phyloP scores from a whole-genome alignment of 2,113 vertebrate genomes.

The Eubucco bourcierii region DNA sequence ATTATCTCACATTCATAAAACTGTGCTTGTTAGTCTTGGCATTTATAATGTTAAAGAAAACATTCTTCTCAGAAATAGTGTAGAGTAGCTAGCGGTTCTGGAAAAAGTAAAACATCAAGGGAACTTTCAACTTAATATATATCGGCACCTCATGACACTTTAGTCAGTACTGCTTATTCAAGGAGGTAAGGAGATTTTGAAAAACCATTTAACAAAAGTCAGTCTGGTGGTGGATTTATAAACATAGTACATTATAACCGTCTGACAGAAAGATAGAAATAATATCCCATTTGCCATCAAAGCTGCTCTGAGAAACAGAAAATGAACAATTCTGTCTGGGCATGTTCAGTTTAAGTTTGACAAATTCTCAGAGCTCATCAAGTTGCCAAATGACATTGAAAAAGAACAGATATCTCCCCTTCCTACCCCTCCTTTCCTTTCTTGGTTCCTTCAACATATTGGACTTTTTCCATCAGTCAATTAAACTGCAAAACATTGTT shows the following conservation, averaged over 20 bases:
- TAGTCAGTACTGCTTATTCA: constrained; percentile 40
- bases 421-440: background rate
- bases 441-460: background rate
- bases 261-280: constrained; percentile 50
- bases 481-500: constrained; percentile 27
- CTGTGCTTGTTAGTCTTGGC: constrained; percentile 39
- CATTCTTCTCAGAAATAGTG: constrained; percentile 7
- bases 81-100: constrained; percentile 1
- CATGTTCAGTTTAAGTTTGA: constrained; percentile 36
- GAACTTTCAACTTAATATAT: constrained; percentile 57
- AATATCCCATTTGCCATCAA: constrained; percentile 23
- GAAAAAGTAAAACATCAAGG: constrained; percentile 52
- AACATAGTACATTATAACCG: constrained; percentile 1
- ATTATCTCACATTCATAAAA: constrained; percentile 28
- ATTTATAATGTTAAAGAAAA: constrained; percentile 43
- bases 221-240: constrained; percentile 31
- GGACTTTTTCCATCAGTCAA: constrained; percentile 1
- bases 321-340: background rate
- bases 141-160: constrained; percentile 54
- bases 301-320: constrained; percentile 20
- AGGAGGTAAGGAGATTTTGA: constrained; percentile 38
- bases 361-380: constrained; percentile 48
- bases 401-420: constrained; percentile 34
- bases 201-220: constrained; percentile 36
- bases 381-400: constrained; percentile 36